These are phyloP conservation scores for Coregonus suidteri DNA, from an alignment of 2,797 vertebrate species.

Conservation along the genomic window DNA sequence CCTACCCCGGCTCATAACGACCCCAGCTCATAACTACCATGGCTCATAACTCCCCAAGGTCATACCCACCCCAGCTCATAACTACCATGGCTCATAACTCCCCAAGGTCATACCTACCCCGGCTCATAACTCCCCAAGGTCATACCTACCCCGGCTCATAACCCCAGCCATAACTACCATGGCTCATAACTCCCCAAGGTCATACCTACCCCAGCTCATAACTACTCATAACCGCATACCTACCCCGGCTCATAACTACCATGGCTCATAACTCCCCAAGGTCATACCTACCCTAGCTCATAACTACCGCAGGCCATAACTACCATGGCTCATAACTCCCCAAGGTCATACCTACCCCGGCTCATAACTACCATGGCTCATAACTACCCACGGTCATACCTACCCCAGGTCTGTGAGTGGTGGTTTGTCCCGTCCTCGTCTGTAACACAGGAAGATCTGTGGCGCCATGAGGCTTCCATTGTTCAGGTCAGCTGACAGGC, in stretches of 20 bases:
- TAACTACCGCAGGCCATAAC: not conserved
- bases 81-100: no score
- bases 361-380: no score
- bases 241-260: no score
- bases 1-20: no score
- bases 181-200: slow-evolving; percentile 41
- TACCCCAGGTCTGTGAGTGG: slow-evolving; percentile 84
- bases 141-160: slow-evolving; percentile 76
- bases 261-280: no score
- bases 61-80: no score
- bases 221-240: no score
- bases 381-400: slow-evolving; percentile 60
- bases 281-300: no score
- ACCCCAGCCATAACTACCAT: not conserved
- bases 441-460: slow-evolving; percentile 90
- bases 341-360: not conserved
- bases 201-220: slow-evolving; percentile 75
- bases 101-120: not conserved
- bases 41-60: no score
- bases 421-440: slow-evolving; percentile 88
- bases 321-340: slow-evolving; percentile 42
- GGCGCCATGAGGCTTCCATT: slow-evolving; percentile 90
- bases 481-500: slow-evolving; percentile 90
- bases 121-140: slow-evolving; percentile 41
- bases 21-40: no score